Base-by-base conservation (phyloP, 2,888 invertebrate genomes). In the Nephrocerus scutellatus region DNA sequence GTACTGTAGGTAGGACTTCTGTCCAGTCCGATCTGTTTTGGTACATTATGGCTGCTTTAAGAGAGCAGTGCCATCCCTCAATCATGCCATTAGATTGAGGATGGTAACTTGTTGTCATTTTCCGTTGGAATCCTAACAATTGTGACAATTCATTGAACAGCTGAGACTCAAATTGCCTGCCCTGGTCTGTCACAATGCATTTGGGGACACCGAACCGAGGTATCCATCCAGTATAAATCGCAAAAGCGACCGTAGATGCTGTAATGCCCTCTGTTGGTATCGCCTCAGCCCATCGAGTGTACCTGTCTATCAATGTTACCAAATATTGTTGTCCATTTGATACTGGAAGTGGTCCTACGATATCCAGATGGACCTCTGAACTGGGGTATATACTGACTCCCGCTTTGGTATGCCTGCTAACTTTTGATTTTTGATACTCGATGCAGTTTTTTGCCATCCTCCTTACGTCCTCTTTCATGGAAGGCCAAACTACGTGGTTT, bases 151-250 rank as follows among this genome's bases (percentile, higher is more conserved):
- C 36, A 14, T 12, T 29, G 12, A 47, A 44, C 10, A 42, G 3
- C 6, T 8, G 12, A 10, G 38, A 41, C 24, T 41, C 41, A 12
- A 50, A 46, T 16, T 48, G 44, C 7, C 41, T 12, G 7, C 43
- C 49, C 18, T 43, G 36, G 20, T 50, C 41, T 1, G 43, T 44
- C 4, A 43, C 40, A 14, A 50, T 39, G 9, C 24, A 25, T 7
- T 20, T 6, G 7, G 43, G 47, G 9, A 43, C 38, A 6, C 43
- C 47, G 28, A 44, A 48, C 5, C 44, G 23, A 4, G 33, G 30
- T 16, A 46, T 41, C 45, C 45, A 45, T 16, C 22, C 30, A 4
- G 21, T 35, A 3, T 32, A 21, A 5, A 45, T 21, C 6, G 19
- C 21, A 18, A 8, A 5, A 12, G 35, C 35, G 6, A 34, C 23